A percentile compares a stretch with the other conserved stretches of the same genome.
phyloP scores from a whole-genome alignment of 2,797 vertebrate species.

The Parambassis ranga region DNA sequence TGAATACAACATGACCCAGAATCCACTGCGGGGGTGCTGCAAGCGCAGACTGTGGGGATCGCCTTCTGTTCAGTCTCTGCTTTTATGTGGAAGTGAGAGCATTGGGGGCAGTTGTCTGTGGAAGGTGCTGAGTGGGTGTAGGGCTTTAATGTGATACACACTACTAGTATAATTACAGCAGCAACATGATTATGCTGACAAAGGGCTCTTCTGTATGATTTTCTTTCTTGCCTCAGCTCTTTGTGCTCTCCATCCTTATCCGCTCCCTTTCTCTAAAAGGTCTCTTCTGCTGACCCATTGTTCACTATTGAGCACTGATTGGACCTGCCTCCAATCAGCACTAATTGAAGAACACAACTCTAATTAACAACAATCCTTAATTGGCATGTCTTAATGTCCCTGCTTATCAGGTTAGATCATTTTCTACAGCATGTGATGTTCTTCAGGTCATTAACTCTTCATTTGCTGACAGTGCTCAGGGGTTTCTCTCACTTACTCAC shows the following conservation, averaged over 20 bases:
- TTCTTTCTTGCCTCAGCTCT: background rate
- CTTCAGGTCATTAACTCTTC: slow-evolving; percentile 34
- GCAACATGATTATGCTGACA: slow-evolving; percentile 1
- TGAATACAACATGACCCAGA: slow-evolving; percentile 58
- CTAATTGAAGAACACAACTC: slow-evolving; percentile 48
- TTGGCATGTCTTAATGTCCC: slow-evolving; percentile 35
- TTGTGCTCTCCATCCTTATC: background rate
- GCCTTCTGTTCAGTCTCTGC: slow-evolving; percentile 62
- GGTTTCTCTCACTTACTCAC: no score
- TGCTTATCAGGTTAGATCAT: slow-evolving; percentile 31
- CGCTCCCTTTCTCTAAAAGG: background rate
- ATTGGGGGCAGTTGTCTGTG: slow-evolving; percentile 41
- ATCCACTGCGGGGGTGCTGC: slow-evolving; percentile 55
- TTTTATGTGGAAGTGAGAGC: slow-evolving; percentile 51
- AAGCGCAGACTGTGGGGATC: slow-evolving; percentile 47
- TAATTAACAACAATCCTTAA: slow-evolving; percentile 48
- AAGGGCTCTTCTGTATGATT: background rate
- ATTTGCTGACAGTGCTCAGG: background rate
- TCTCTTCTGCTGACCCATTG: slow-evolving; percentile 15
- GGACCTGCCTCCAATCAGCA: slow-evolving; percentile 37
- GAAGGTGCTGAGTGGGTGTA: slow-evolving; percentile 26
- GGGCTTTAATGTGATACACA: slow-evolving; percentile 4
- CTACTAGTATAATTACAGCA: slow-evolving; percentile 22
- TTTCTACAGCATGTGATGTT: slow-evolving; percentile 18
- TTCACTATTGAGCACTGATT: slow-evolving; percentile 26